phyloP scores from a whole-genome alignment of 2,113 vertebrate genomes.

The Poicephalus gulielmi region DNA sequence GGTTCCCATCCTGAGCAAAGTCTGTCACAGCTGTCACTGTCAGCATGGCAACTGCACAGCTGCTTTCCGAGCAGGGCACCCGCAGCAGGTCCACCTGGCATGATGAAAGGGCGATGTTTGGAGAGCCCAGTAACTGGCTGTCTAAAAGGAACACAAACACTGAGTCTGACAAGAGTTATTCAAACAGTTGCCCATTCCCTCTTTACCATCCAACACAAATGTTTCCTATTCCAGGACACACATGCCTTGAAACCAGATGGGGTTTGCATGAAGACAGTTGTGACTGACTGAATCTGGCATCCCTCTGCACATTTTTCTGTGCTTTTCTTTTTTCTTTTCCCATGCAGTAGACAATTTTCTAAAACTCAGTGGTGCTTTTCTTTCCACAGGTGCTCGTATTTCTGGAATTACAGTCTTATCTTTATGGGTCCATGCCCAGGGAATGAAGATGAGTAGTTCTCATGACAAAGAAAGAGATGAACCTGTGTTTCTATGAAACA shows the following conservation, averaged over 20 bases:
- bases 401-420: background rate
- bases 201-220: background rate
- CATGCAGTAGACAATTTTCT: background rate
- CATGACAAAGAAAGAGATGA: background rate
- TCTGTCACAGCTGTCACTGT: slow-evolving; percentile 77
- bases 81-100: slow-evolving; percentile 75
- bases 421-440: background rate
- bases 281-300: background rate
- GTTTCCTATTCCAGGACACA: background rate
- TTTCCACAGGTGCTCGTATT: background rate
- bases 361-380: background rate
- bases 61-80: slow-evolving; percentile 43
- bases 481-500: background rate
- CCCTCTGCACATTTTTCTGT: background rate
- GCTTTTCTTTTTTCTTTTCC: background rate
- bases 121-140: slow-evolving; percentile 27
- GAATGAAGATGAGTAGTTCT: slow-evolving; percentile 5
- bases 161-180: background rate
- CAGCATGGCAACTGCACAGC: slow-evolving; percentile 69
- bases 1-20: slow-evolving; percentile 73
- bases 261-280: background rate
- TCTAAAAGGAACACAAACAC: slow-evolving; percentile 43
- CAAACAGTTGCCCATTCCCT: accelerated
- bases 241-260: background rate
- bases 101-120: slow-evolving; percentile 73